A percentile compares a stretch with the other conserved stretches of the same genome.
Evolutionary conservation across 2,113 vertebrate genomes (phyloP).

Genomic region (Tympanuchus pallidicinctus): DNA sequence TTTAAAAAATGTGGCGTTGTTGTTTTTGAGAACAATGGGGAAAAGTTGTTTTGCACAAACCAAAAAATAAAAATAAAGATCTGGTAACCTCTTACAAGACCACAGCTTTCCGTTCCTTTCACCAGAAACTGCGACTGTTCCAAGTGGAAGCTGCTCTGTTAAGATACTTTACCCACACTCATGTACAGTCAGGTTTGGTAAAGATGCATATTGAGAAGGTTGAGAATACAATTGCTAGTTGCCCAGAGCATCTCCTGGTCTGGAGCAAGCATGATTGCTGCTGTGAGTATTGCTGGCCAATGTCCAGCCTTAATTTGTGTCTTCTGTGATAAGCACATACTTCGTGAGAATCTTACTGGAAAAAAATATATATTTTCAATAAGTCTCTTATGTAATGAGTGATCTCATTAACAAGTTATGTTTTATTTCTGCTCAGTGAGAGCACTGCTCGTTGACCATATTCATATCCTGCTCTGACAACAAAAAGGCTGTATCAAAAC

Average conservation of each 20-base stretch:
- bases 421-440: background rate
- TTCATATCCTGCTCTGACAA: background rate
- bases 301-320: background rate
- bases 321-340: background rate
- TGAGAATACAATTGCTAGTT: background rate
- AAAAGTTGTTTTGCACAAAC: conserved; percentile 28
- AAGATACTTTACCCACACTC: background rate
- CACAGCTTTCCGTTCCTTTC: background rate
- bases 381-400: background rate
- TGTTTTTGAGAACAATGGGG: conserved; percentile 50
- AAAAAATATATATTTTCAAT: background rate
- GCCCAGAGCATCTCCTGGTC: background rate
- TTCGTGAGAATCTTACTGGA: background rate
- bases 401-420: background rate
- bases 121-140: background rate
- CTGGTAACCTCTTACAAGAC: conserved; percentile 10
- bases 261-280: background rate
- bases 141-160: background rate
- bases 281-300: background rate
- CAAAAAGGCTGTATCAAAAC: background rate
- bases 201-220: background rate
- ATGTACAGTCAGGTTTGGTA: background rate
- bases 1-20: background rate
- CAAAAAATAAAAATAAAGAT: background rate
- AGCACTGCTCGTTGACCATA: background rate